Base-by-base conservation (phyloP, 2,888 invertebrate genomes). In the Nudaria mundana region DNA sequence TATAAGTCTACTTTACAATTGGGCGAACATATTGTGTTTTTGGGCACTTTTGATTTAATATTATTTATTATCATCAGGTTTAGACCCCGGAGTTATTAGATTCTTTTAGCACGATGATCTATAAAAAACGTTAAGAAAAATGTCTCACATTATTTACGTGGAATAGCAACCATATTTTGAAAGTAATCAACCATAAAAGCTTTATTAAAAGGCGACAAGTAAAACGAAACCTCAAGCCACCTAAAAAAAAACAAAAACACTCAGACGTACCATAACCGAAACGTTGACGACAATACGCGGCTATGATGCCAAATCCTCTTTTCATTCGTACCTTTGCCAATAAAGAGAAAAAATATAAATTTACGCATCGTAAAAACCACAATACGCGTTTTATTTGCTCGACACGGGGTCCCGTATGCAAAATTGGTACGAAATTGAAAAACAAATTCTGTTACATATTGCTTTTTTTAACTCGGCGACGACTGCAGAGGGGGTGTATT, bases 401-500 rank as follows among this genome's bases (percentile, higher is more conserved):
- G 56, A 60, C 68, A 48, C 68, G 76, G 69, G 71, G 72, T 67
- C 56, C 73, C 67, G 83, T 85, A 88, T 86, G 87, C 84, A 88
- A 88, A 88, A 86, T 88, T 87, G 88, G 84, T 78, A 73, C 76
- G 84, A 81, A 88, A 88, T 88, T 88, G 88, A 88, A 88, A 88
- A 84, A 86, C 87, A 87, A 88, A 88, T 88, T 85, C 79, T 34
- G 84, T 84, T 86, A 83, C 86, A 85, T 88, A 88, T 88, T 88
- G 88, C 84, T 81, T 86, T 84, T n/a, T 86, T 59, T 73, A 59
- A 62, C 42, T 46, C 48, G 28, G 36, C 48, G 35, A 46, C 56
- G 62, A 56, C 50, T 56, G 51, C 65, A 54, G 40, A 40, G 49
- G 30, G 14, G 71, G 57, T 39, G 44, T 66, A 79, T 76, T 80